These are phyloP conservation scores for Lasioglossum pauxillum DNA, from an alignment of 2,888 invertebrate species.

Conservation along the genomic window DNA sequence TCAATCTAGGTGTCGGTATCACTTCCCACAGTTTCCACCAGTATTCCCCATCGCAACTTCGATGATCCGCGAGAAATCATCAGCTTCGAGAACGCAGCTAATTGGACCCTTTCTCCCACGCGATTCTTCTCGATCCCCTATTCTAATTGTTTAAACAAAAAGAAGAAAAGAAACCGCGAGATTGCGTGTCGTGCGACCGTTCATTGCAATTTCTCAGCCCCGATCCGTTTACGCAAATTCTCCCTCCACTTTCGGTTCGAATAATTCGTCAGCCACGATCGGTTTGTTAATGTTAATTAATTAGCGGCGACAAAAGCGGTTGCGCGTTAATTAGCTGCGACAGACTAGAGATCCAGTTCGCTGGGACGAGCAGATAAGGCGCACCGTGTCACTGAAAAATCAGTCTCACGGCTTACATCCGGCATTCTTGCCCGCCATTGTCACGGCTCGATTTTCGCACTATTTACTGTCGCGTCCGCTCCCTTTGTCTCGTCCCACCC, in stretches of 20 bases:
- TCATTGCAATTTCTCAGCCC: neutral
- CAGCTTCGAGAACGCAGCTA: neutral
- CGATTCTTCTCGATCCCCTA: neutral
- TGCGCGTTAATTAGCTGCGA: conserved; percentile 24
- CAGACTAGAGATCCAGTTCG: conserved; percentile 13
- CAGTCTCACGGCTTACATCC: conserved; percentile 53
- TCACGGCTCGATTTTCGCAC: conserved; percentile 35
- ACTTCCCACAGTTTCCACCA: neutral
- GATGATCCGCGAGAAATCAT: conserved; percentile 9
- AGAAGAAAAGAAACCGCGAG: neutral
- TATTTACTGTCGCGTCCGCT: conserved; percentile 26
- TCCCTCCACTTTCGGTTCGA: conserved; percentile 19
- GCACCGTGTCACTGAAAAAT: conserved; percentile 45
- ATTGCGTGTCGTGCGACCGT: neutral
- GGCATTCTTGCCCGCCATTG: conserved; percentile 29
- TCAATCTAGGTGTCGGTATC: neutral
- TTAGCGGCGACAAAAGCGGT: neutral
- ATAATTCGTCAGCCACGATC: conserved; percentile 18
- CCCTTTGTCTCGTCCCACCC: neutral
- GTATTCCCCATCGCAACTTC: neutral
- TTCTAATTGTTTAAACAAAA: neutral
- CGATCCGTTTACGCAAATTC: neutral
- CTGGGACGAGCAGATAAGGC: conserved; percentile 28
- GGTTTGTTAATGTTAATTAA: conserved; percentile 20
- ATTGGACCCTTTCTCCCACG: conserved; percentile 3